Conservation (phyloP, 1,140 invertebrate species). For the Adelges cooleyi region DNA sequence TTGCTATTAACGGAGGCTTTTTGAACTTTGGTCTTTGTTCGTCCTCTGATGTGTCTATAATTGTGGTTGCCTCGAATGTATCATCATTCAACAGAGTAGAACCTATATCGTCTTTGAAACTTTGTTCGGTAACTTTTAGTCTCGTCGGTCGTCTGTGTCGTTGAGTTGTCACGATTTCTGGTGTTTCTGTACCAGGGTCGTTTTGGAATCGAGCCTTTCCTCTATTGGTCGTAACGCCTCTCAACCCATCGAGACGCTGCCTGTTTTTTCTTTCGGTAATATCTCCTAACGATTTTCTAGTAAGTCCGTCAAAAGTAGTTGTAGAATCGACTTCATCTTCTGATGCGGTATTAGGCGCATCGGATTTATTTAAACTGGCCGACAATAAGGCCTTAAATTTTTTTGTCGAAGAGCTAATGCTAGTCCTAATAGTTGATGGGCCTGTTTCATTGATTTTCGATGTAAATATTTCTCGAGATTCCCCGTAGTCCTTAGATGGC, state of each 20-base stretch:
- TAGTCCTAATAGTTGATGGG: not conserved
- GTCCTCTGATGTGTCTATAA: not conserved
- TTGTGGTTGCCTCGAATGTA: not conserved
- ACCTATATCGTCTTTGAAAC: not conserved
- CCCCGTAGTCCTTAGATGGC: not conserved
- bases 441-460: not conserved
- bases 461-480: not conserved
- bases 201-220: constrained; percentile 4
- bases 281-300: not conserved
- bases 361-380: not conserved
- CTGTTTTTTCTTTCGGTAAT: constrained; percentile 12
- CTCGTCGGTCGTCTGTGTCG: constrained; percentile 5
- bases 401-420: not conserved
- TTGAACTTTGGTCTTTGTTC: constrained; percentile 13
- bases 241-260: constrained; percentile 7
- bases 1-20: constrained; percentile 13
- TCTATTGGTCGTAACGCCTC: constrained; percentile 16
- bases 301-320: not conserved
- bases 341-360: not conserved
- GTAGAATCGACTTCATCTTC: not conserved
- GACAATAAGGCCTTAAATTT: not conserved
- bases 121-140: not conserved
- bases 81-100: not conserved
- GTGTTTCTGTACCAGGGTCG: constrained; percentile 5
- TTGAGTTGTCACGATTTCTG: not conserved